These are phyloP conservation scores for Goniozus legneri DNA, from an alignment of 1,140 invertebrate species.

Conservation along the genomic window DNA sequence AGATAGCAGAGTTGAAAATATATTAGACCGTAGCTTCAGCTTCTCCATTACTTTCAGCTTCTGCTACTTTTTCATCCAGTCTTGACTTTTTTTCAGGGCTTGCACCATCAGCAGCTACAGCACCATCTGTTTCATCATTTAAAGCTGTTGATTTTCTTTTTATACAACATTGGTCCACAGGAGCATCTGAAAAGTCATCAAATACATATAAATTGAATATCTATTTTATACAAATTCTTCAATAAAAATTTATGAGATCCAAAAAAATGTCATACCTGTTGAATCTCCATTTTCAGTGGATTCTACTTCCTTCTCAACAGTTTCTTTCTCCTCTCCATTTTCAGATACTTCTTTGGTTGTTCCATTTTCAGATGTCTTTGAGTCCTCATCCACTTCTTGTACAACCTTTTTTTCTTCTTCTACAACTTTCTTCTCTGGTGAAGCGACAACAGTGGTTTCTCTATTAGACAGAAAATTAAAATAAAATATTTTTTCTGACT, in stretches of 20 bases:
- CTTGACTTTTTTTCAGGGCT: conserved; percentile 72
- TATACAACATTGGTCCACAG: conserved; percentile 53
- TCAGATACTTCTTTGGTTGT: conserved; percentile 51
- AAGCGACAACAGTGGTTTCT: conserved; percentile 57
- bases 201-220: too few relatives aligned
- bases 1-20: conserved; percentile 35
- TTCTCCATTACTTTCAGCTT: conserved; percentile 58
- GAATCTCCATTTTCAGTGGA: conserved; percentile 61
- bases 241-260: too few relatives aligned
- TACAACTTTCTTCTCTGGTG: conserved; percentile 56
- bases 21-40: conserved; percentile 66
- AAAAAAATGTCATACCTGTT: conserved; percentile 32
- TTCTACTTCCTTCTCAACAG: conserved; percentile 58
- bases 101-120: conserved; percentile 54
- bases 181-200: conserved; percentile 34
- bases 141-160: conserved; percentile 69
- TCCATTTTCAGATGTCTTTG: conserved; percentile 49
- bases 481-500: too few relatives aligned
- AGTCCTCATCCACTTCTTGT: conserved; percentile 47
- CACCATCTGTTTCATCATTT: conserved; percentile 54
- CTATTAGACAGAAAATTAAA: conserved; percentile 23
- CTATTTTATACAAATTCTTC: too few relatives aligned
- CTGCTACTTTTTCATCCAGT: conserved; percentile 60
- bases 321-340: conserved; percentile 55
- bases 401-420: conserved; percentile 46